phyloP scores from a whole-genome alignment of 2,888 invertebrate species.

The Cheilosia soror region DNA sequence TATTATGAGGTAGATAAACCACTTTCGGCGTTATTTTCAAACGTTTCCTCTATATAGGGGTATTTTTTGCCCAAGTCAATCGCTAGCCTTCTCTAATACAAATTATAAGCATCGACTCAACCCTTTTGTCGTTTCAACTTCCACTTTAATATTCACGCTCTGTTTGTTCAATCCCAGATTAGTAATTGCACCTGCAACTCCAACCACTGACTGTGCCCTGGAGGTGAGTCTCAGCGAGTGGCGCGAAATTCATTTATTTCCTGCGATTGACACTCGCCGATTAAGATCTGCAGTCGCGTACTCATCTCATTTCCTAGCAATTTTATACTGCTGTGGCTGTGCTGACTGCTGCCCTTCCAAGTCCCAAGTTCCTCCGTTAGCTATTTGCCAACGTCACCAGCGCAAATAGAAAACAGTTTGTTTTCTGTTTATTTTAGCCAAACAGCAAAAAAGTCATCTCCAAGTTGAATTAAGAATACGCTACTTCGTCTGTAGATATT shows the following conservation, averaged over 20 bases:
- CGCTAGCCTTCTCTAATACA: neutral
- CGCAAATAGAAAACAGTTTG: conserved; percentile 32
- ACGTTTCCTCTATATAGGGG: no score
- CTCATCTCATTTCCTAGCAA: conserved; percentile 18
- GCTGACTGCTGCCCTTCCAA: conserved; percentile 7
- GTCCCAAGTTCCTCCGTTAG: conserved; percentile 21
- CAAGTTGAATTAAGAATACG: conserved; percentile 57
- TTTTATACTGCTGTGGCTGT: conserved; percentile 1
- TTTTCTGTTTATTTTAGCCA: conserved; percentile 5
- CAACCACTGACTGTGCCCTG: neutral
- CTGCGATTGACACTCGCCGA: conserved; percentile 45
- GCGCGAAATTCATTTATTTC: conserved; percentile 67
- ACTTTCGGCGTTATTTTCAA: no score
- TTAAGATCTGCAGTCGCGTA: conserved; percentile 32
- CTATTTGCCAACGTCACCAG: conserved; percentile 17
- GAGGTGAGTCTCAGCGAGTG: conserved; percentile 22
- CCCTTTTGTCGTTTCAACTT: neutral
- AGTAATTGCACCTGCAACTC: conserved; percentile 42
- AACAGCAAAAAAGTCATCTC: conserved; percentile 47
- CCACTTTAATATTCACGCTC: conserved; percentile 22
- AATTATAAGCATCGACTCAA: neutral
- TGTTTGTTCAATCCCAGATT: conserved; percentile 30
- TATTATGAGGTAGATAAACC: no score
- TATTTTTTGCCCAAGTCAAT: no score
- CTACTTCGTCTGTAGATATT: conserved; percentile 33